A percentile compares a stretch with the other conserved stretches of the same genome.
Conservation (phyloP, 2,888 invertebrate species). For the Abrostola triplasia region DNA sequence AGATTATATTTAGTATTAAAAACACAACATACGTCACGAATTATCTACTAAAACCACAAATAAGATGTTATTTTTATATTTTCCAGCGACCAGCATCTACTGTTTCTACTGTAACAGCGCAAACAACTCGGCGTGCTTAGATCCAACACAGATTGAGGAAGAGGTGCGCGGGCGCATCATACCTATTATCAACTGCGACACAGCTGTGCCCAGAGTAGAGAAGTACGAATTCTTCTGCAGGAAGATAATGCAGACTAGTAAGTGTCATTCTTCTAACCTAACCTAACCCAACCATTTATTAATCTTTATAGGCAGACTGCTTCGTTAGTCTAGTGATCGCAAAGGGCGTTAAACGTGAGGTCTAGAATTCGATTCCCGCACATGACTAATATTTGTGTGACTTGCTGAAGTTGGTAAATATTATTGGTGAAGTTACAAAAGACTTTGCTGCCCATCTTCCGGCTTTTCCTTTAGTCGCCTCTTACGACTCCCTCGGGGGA, state of each 20-base stretch:
- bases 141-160: constrained; percentile 83
- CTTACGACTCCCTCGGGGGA: too few species aligned
- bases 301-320: too few species aligned
- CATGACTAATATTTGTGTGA: too few species aligned
- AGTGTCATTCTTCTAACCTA: constrained; percentile 58
- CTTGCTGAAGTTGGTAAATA: too few species aligned
- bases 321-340: too few species aligned
- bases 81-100: constrained; percentile 85
- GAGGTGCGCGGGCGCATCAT: constrained; percentile 73
- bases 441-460: too few species aligned
- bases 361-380: too few species aligned
- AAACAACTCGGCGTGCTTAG: constrained; percentile 90
- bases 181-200: constrained; percentile 77
- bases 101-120: constrained; percentile 94
- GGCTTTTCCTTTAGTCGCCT: too few species aligned
- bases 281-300: neutral
- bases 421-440: too few species aligned
- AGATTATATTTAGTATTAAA: too few species aligned
- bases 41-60: neutral
- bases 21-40: too few species aligned
- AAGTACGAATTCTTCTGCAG: constrained; percentile 90
- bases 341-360: too few species aligned
- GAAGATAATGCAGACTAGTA: constrained; percentile 91
- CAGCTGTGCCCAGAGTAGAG: constrained; percentile 69
- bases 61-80: neutral